phyloP scores from a whole-genome alignment of 1,140 invertebrate genomes.

The Drosophila eugracilis region DNA sequence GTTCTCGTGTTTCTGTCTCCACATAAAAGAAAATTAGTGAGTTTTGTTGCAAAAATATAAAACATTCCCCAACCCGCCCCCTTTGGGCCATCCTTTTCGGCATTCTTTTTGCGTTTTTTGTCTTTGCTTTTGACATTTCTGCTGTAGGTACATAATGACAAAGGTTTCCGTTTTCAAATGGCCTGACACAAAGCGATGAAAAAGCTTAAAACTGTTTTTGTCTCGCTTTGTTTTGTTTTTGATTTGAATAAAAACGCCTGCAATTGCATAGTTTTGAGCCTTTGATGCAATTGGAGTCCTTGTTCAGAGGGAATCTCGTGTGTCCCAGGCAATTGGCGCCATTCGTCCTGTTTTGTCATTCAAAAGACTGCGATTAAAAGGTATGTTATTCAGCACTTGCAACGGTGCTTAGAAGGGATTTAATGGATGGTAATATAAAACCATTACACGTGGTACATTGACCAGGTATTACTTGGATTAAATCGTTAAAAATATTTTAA shows the following conservation, averaged over 20 bases:
- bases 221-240: slow-evolving; percentile 33
- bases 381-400: neutral
- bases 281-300: slow-evolving; percentile 39
- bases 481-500: too few species aligned
- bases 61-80: slow-evolving; percentile 47
- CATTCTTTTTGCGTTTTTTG: slow-evolving; percentile 41
- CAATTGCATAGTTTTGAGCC: slow-evolving; percentile 52
- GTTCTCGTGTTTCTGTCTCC: slow-evolving; percentile 68
- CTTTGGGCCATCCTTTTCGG: slow-evolving; percentile 19
- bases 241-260: slow-evolving; percentile 66
- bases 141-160: slow-evolving; percentile 70
- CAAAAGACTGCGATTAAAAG: neutral
- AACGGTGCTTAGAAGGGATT: neutral
- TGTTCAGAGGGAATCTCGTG: slow-evolving; percentile 29
- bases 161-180: slow-evolving; percentile 73
- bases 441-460: too few species aligned
- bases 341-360: neutral
- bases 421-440: too few species aligned
- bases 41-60: slow-evolving; percentile 76
- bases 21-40: slow-evolving; percentile 81
- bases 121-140: slow-evolving; percentile 53
- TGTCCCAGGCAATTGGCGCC: slow-evolving; percentile 24
- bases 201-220: slow-evolving; percentile 62
- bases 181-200: slow-evolving; percentile 44
- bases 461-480: too few species aligned